These are phyloP conservation scores for Schizothorax lantsangensis DNA, from an alignment of 2,797 vertebrate species.

Conservation along the genomic window DNA sequence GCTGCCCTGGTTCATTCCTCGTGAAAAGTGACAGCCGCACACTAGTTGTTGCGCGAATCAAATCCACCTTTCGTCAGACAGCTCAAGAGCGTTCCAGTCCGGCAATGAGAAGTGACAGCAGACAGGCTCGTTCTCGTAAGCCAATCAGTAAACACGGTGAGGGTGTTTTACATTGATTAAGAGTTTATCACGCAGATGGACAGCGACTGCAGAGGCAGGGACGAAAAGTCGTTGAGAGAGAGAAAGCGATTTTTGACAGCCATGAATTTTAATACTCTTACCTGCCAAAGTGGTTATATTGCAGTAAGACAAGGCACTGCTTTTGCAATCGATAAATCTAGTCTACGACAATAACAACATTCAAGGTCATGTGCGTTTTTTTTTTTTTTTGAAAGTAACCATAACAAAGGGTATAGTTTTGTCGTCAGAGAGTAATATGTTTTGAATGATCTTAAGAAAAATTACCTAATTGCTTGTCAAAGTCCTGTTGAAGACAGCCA, in stretches of 20 bases:
- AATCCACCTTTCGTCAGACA: constrained; percentile 48
- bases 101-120: constrained; percentile 74
- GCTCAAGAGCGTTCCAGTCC: constrained; percentile 35
- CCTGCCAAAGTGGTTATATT: constrained; percentile 34
- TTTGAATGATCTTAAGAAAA: not conserved
- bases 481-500: not conserved
- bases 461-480: constrained; percentile 35
- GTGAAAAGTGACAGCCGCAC: constrained; percentile 16
- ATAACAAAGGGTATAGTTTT: not conserved
- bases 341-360: not conserved
- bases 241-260: constrained; percentile 39
- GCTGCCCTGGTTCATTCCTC: not conserved
- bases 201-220: constrained; percentile 22
- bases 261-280: constrained; percentile 40
- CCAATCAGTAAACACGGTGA: constrained; percentile 71
- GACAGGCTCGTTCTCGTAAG: constrained; percentile 65
- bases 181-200: constrained; percentile 42
- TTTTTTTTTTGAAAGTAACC: not conserved
- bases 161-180: constrained; percentile 73
- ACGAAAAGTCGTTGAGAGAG: constrained; percentile 22
- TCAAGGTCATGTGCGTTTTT: not conserved
- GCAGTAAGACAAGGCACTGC: not conserved
- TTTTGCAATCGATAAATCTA: constrained; percentile 31
- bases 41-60: constrained; percentile 35
- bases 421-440: not conserved